Base-by-base conservation (phyloP, 2,888 invertebrate genomes). In the Pharmacophagus antenor region DNA sequence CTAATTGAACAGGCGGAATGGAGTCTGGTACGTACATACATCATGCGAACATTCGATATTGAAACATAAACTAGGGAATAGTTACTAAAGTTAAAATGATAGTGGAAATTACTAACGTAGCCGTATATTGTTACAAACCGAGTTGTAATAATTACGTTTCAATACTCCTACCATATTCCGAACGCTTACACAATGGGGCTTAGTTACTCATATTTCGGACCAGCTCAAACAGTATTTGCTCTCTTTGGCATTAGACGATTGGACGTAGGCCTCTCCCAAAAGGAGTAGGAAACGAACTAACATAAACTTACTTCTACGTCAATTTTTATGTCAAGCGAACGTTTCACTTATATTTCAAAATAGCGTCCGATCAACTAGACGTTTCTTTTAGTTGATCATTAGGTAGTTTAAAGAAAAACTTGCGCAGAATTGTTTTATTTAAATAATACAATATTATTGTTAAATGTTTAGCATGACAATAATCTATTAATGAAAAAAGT, bases 171-270 rank as follows among this genome's bases (percentile, higher is more conserved):
- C 7, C 8, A 15, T 15, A 47, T 22, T 44, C 17, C 12, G n/a
- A 37, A n/a, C 15, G 8, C 37, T 15, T n/a, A 50, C 25, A 3
- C 20, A 52, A 52, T 20, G 15, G 21, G 31, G 42, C 44, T 18
- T 44, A 58, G 47, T 52, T 37, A 52, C 20, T 52, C 23, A 52
- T 23, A 53, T 52, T 47, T 58, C n/a, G 23, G 31, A 22, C 8
- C 18, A 46, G 47, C 46, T 22, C 58, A 52, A 58, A 58, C 51
- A 51, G 27, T 51, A 57, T 57, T 42, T 56, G 42, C 49, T 18
- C 41, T 41, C 41, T 23, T 27, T 41, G 50, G 22, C 44, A 57
- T 57, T 31, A 27, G 22, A 44, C 37, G 23, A 58, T 18, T 52
- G 41, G 8, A 37, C 23, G 47, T 18, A 23, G 10, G 58, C 52